A percentile compares a stretch with the other conserved stretches of the same genome.
Evolutionary conservation across 1,140 invertebrate genomes (phyloP).

Genomic region (Polyergus mexicanus): DNA sequence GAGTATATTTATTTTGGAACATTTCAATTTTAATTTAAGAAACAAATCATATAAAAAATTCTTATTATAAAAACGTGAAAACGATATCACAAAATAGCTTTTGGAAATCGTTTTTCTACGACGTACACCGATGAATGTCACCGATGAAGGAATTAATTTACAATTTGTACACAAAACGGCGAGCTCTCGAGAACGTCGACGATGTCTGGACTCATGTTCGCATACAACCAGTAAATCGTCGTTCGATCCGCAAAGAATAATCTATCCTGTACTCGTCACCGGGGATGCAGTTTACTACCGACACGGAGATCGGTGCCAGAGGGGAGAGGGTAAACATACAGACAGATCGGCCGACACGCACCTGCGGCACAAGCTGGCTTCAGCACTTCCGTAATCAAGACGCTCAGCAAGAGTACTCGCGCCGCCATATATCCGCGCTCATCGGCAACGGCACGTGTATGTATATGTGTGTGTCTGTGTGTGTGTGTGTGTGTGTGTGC

Average conservation of each 20-base stretch:
- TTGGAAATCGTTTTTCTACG: background rate
- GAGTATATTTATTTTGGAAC: no score
- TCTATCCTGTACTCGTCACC: background rate
- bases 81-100: background rate
- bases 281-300: no score
- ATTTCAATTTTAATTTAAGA: no score
- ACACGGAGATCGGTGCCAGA: no score
- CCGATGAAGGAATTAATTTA: background rate
- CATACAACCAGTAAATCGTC: conserved; percentile 19
- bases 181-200: background rate
- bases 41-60: background rate
- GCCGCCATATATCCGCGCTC: conserved; percentile 86
- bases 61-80: background rate
- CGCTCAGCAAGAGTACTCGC: conserved; percentile 85
- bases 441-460: conserved; percentile 75
- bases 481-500: background rate
- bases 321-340: conserved; percentile 48
- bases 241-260: background rate
- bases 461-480: background rate
- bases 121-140: background rate
- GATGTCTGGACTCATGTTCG: background rate
- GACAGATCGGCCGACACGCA: conserved; percentile 69
- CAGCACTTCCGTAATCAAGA: conserved; percentile 86
- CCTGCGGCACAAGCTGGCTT: conserved; percentile 83
- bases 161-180: background rate